Evolutionary conservation across 2,797 vertebrate genomes (phyloP).

Genomic region (Sorex maritimensis): DNA sequence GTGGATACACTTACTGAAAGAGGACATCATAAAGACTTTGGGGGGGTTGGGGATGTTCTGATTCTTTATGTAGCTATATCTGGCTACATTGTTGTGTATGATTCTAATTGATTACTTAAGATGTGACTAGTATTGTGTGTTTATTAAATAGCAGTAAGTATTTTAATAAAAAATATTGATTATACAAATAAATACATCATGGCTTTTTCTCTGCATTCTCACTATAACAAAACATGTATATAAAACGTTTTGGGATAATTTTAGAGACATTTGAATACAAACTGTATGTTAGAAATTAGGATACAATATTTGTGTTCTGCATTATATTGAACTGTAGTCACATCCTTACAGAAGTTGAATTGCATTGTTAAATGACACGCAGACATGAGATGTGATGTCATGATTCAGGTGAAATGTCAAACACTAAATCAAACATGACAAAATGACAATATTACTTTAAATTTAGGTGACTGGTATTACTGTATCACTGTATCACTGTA

Average conservation of each 20-base stretch:
- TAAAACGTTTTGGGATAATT: not conserved
- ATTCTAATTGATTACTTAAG: not conserved
- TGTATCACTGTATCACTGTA: no score
- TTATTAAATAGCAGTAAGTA: not conserved
- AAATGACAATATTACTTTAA: not conserved
- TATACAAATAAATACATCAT: not conserved
- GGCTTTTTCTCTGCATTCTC: not conserved
- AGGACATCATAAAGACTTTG: rapidly evolving
- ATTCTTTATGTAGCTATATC: not conserved
- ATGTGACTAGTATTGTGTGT: not conserved
- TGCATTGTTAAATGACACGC: not conserved
- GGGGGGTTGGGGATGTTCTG: not conserved
- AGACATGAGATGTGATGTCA: not conserved
- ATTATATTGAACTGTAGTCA: not conserved
- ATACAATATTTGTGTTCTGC: not conserved
- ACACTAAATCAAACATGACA: not conserved
- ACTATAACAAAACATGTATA: not conserved
- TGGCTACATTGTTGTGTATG: not conserved
- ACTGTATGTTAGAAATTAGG: not conserved
- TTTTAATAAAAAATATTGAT: conserved; percentile 20
- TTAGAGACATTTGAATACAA: not conserved
- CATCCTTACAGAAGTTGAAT: no score
- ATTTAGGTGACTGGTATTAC: no score
- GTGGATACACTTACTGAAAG: not conserved
- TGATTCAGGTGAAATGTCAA: not conserved